A percentile compares a stretch with the other conserved stretches of the same genome.
Conservation (phyloP, 1,140 invertebrate species). For the Heliconius eleuchia region DNA sequence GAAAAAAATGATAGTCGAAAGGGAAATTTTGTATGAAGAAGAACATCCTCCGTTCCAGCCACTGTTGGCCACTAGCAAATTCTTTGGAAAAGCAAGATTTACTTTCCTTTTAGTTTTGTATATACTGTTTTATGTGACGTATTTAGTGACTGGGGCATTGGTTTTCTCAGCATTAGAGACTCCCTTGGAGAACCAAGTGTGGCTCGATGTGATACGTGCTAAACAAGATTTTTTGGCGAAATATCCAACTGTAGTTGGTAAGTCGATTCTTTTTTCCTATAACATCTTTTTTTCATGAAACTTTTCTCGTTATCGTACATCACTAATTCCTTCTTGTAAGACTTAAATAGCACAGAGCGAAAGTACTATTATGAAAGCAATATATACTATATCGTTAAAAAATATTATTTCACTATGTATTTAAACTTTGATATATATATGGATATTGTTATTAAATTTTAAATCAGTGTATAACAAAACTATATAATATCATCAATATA, state of each 20-base stretch:
- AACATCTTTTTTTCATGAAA: background rate
- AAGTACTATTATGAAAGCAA: too few species aligned
- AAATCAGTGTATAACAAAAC: too few species aligned
- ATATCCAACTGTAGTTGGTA: slow-evolving; percentile 82
- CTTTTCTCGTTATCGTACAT: too few species aligned
- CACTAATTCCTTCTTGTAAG: background rate
- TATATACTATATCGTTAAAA: too few species aligned
- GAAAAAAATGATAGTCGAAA: slow-evolving; percentile 67
- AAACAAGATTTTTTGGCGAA: slow-evolving; percentile 82
- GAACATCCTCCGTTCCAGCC: slow-evolving; percentile 70
- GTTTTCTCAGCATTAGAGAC: slow-evolving; percentile 89
- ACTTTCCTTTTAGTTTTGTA: slow-evolving; percentile 80
- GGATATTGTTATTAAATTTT: too few species aligned
- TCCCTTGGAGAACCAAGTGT: slow-evolving; percentile 83
- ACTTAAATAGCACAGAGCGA: background rate
- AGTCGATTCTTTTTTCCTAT: slow-evolving; percentile 20
- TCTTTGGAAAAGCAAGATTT: slow-evolving; percentile 76
- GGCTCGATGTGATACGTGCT: slow-evolving; percentile 78
- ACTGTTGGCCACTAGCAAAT: slow-evolving; percentile 56
- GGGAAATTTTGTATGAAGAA: slow-evolving; percentile 70
- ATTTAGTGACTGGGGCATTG: slow-evolving; percentile 87
- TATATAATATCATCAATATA: background rate
- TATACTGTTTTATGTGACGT: slow-evolving; percentile 86
- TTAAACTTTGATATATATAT: too few species aligned
- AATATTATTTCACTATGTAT: too few species aligned